A percentile compares a stretch with the other conserved stretches of the same genome.
Evolutionary conservation across 2,888 invertebrate species (phyloP).

Genomic region (Rhopalosiphum nymphaeae): DNA sequence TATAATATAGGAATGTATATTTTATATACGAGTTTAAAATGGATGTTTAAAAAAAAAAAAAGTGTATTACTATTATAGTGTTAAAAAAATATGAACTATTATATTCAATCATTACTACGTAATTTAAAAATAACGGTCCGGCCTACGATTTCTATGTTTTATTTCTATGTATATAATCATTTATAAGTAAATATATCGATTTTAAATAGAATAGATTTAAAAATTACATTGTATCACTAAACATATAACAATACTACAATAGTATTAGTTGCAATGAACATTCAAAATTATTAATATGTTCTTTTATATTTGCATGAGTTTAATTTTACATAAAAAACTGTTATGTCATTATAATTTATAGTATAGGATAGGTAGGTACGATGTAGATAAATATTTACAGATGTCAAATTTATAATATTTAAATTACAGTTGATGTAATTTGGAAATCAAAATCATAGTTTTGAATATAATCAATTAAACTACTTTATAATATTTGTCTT

Average conservation of each 20-base stretch:
- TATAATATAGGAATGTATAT: background rate
- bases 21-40: background rate
- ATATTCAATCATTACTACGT: background rate
- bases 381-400: background rate
- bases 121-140: background rate
- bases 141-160: background rate
- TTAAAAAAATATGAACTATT: background rate
- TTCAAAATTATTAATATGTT: background rate
- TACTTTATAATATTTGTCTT: background rate
- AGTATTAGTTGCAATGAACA: background rate
- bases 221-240: background rate
- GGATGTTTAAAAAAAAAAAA: background rate
- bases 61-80: background rate
- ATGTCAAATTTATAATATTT: background rate
- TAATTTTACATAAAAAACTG: slow-evolving; percentile 26
- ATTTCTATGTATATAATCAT: background rate
- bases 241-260: background rate
- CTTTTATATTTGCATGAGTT: background rate
- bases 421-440: background rate
- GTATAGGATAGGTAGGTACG: background rate
- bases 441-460: background rate
- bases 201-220: background rate
- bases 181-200: background rate
- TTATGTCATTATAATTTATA: background rate
- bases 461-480: background rate